Evolutionary conservation across 2,113 vertebrate genomes (phyloP), one percentile per base, ranked within the genome.

Genomic region (Rhinolophus sinicus): DNA sequence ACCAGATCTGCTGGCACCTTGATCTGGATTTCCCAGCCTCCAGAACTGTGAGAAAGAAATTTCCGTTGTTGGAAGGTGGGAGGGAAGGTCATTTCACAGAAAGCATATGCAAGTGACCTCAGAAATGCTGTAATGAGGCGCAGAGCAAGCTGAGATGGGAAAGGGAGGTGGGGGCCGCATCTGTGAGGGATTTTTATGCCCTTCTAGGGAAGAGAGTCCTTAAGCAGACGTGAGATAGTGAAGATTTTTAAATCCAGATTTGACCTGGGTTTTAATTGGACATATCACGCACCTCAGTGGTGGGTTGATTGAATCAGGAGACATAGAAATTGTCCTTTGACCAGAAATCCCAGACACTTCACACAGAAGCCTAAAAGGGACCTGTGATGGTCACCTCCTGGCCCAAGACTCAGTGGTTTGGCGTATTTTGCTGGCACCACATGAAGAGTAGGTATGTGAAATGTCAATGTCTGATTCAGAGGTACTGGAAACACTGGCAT

Each of bases 151-250:
- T 0, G 5, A 24, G 3, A 28, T 16, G 44, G 47, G 50, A 54
- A 30, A 4, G 12, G 50, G 0, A 24, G 13, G 8, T 14, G 26
- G 5, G 12, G 10, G 5, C 10, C 35, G 0, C 18, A 2, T 19
- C 22, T 40, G 6, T 35, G 3, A 86, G 35, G 8, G 54, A n/a
- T 8, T 50, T 65, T 14, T 12, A 22, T 44, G n/a, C 2, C 2
- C 33, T 38, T 30, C 56, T 75, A 33, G 86, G 15, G 78, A 52
- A 9, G 38, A 44, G 40, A n/a, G 3, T 75, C 18, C 52, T 76
- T 47, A 65, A 50, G 28, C 13, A 76, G n/a, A n/a, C 12, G 15
- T 28, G 85, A 75, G 40, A 15, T 0, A 47, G n/a, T 30, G 26
- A n/a, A n/a, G 22, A n/a, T 38, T 90, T 75, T 56, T 22, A 75